phyloP scores from a whole-genome alignment of 1,140 invertebrate species.

The Drosophila hydei region DNA sequence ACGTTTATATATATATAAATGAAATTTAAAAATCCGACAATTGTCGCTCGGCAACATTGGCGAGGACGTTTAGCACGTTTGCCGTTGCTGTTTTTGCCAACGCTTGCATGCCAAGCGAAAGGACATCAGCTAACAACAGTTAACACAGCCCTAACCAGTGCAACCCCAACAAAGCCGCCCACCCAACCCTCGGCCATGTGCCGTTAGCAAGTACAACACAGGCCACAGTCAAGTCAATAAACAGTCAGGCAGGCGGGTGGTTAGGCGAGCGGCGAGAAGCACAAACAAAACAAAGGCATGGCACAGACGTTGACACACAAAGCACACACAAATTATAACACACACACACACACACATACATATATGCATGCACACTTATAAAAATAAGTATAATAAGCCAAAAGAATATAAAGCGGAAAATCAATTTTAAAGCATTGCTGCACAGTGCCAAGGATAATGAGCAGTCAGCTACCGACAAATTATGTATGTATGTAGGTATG shows the following conservation, averaged over 20 bases:
- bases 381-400: constrained; percentile 46
- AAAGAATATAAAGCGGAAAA: constrained; percentile 64
- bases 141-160: constrained; percentile 9
- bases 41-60: constrained; percentile 56
- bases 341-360: constrained; percentile 15
- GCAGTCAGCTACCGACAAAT: constrained; percentile 33
- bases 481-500: background rate
- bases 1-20: constrained; percentile 12
- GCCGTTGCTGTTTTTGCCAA: background rate
- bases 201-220: constrained; percentile 7
- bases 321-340: constrained; percentile 32
- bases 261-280: background rate
- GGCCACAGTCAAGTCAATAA: constrained; percentile 42
- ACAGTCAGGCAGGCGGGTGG: constrained; percentile 15
- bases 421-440: constrained; percentile 71
- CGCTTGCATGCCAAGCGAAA: constrained; percentile 48
- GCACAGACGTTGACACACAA: constrained; percentile 34
- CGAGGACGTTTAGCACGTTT: constrained; percentile 9
- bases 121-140: constrained; percentile 29
- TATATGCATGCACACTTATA: constrained; percentile 11
- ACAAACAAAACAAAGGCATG: constrained; percentile 24
- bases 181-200: background rate
- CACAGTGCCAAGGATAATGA: constrained; percentile 71
- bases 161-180: background rate
- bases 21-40: constrained; percentile 48